Evolutionary conservation across 2,888 invertebrate genomes (phyloP).

Genomic region (Thecocarcelia acutangulata): DNA sequence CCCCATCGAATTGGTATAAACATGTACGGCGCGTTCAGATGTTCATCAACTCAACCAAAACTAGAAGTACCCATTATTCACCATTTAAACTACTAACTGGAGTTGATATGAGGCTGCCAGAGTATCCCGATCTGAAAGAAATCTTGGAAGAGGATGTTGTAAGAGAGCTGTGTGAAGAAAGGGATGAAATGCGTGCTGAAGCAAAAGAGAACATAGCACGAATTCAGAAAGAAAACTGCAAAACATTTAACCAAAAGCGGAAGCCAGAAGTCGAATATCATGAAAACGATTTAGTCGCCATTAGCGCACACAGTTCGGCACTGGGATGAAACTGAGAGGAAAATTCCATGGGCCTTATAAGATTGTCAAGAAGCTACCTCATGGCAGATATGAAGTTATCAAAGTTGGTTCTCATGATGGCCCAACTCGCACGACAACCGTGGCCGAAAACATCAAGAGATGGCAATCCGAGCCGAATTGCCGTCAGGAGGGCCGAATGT

Average conservation of each 20-base stretch:
- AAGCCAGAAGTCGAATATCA: constrained; percentile 22
- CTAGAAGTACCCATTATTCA: constrained; percentile 48
- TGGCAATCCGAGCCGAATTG: constrained; percentile 48
- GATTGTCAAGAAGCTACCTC: constrained; percentile 18
- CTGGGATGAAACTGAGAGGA: constrained; percentile 39
- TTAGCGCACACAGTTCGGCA: constrained; percentile 56
- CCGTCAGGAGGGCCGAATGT: no score
- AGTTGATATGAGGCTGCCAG: constrained; percentile 49
- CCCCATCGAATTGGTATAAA: constrained; percentile 73
- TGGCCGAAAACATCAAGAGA: constrained; percentile 37
- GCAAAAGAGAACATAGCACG: neutral
- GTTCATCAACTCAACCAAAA: constrained; percentile 68
- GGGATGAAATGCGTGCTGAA: no score
- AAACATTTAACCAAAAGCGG: constrained; percentile 12
- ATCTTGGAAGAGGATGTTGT: constrained; percentile 19
- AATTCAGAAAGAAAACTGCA: constrained; percentile 24
- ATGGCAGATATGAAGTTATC: constrained; percentile 27
- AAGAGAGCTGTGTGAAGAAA: neutral
- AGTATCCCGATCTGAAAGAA: constrained; percentile 42
- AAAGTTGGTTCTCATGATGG: no score
- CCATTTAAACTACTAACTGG: constrained; percentile 60
- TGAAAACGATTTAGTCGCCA: constrained; percentile 47
- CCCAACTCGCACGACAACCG: neutral
- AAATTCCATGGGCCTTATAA: constrained; percentile 57
- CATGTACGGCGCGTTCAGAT: constrained; percentile 15